Conservation (phyloP, 2,888 invertebrate species). For the Abrostola tripartita region DNA sequence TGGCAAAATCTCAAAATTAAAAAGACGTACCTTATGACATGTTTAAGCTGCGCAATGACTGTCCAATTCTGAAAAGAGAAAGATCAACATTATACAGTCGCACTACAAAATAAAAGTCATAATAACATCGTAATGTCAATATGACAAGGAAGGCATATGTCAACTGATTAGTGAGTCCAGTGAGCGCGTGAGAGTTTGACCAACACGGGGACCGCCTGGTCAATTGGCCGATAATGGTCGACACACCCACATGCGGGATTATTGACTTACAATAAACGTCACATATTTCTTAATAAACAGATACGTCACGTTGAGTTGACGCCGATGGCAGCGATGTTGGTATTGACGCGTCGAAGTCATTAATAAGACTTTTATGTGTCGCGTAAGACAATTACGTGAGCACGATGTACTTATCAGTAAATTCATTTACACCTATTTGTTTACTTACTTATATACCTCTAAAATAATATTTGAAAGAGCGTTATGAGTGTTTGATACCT, state of each 20-base stretch:
- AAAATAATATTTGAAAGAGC: too few relatives aligned
- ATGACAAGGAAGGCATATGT: slow-evolving; percentile 74
- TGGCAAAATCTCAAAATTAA: background rate
- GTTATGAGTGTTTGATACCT: too few relatives aligned
- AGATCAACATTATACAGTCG: slow-evolving; percentile 43
- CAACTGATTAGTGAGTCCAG: slow-evolving; percentile 67
- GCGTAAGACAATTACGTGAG: slow-evolving; percentile 27
- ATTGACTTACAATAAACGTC: slow-evolving; percentile 87
- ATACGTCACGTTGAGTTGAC: slow-evolving; percentile 60
- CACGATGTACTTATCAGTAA: slow-evolving; percentile 42
- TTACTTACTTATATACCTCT: too few relatives aligned
- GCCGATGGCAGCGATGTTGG: slow-evolving; percentile 32
- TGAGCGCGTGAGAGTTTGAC: slow-evolving; percentile 65
- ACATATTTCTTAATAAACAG: slow-evolving; percentile 85
- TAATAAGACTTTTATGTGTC: slow-evolving; percentile 25
- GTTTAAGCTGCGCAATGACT: slow-evolving; percentile 61
- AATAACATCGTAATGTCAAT: slow-evolving; percentile 71
- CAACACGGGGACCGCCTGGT: slow-evolving; percentile 62
- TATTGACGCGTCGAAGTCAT: slow-evolving; percentile 17
- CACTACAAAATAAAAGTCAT: slow-evolving; percentile 67
- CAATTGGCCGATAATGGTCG: slow-evolving; percentile 80
- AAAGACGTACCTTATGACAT: slow-evolving; percentile 74
- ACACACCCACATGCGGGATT: slow-evolving; percentile 82
- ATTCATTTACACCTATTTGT: slow-evolving; percentile 34
- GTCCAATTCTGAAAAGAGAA: slow-evolving; percentile 67